Evolutionary conservation across 2,113 vertebrate species (phyloP).

Genomic region (Planiliza haematocheilus): DNA sequence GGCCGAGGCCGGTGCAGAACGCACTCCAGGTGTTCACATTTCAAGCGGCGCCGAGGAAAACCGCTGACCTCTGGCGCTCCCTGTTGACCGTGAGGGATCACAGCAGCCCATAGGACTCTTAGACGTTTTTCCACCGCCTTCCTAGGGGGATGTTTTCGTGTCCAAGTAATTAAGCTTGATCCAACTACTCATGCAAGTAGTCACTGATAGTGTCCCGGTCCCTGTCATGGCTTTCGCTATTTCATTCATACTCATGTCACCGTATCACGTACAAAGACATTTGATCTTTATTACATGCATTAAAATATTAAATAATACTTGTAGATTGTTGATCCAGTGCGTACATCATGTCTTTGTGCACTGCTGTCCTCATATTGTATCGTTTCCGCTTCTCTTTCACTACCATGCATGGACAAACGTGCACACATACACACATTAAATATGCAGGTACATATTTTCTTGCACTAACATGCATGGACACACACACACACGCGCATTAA

Average conservation of each 20-base stretch:
- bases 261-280: too few relatives aligned
- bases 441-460: neutral
- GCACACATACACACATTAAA: neutral
- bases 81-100: conserved; percentile 14
- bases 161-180: neutral
- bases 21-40: neutral
- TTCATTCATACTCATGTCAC: too few relatives aligned
- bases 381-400: neutral
- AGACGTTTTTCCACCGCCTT: neutral
- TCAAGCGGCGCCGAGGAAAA: neutral
- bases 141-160: neutral
- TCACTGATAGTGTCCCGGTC: neutral
- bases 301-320: too few relatives aligned
- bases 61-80: conserved; percentile 39
- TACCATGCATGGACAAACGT: neutral
- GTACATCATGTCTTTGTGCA: too few relatives aligned
- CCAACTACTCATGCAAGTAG: too few relatives aligned
- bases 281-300: too few relatives aligned
- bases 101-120: conserved; percentile 12
- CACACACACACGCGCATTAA: neutral
- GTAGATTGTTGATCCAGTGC: too few relatives aligned
- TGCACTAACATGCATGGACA: neutral
- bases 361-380: neutral
- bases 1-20: neutral
- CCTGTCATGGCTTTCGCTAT: too few relatives aligned